Conservation (phyloP, 2,113 vertebrate species). For the Onychostruthus taczanowskii region DNA sequence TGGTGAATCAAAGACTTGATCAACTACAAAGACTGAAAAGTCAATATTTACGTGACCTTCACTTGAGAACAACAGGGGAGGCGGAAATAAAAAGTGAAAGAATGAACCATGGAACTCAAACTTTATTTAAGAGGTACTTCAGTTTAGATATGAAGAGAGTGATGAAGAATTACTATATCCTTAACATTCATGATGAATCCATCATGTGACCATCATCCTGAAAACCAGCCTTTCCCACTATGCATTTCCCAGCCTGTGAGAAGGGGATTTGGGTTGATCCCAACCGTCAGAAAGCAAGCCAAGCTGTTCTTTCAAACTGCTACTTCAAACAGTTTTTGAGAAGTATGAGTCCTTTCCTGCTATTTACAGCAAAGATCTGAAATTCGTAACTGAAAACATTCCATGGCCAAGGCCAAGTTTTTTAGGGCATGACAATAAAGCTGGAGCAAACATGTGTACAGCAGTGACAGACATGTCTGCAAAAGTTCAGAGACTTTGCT, state of each 20-base stretch:
- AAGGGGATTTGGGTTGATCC: not conserved
- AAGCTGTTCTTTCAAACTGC: not conserved
- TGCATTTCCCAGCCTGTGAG: not conserved
- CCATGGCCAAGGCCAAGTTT: not conserved
- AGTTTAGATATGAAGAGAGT: not conserved
- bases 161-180: not conserved
- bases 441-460: fast-evolving
- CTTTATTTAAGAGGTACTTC: not conserved
- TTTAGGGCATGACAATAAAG: not conserved
- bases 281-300: not conserved
- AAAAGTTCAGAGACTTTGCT: not conserved
- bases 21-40: not conserved
- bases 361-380: not conserved
- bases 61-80: not conserved
- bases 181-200: not conserved
- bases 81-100: not conserved
- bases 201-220: not conserved
- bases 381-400: not conserved
- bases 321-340: not conserved
- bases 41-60: not conserved
- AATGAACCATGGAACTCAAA: not conserved
- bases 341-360: fast-evolving
- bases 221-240: not conserved
- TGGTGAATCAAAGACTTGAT: not conserved
- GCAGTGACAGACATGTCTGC: fast-evolving